phyloP scores from a whole-genome alignment of 1,140 invertebrate genomes.

The Neuroterus valhalla region DNA sequence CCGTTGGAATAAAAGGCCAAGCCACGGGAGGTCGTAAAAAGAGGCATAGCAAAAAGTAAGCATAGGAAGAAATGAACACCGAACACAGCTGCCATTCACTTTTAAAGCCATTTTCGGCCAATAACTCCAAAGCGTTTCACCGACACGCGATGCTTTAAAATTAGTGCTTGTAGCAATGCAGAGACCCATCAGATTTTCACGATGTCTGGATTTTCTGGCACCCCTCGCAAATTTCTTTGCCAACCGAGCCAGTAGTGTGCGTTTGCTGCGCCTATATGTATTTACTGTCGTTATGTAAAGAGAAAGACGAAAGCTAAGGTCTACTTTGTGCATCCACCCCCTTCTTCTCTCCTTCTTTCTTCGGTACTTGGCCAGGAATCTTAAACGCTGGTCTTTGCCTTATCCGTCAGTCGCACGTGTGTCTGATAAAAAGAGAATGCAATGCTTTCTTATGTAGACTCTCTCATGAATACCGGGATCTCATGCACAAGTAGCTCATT shows the following conservation, averaged over 20 bases:
- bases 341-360: constrained; percentile 11
- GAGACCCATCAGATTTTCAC: constrained; percentile 37
- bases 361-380: constrained; percentile 17
- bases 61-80: too few species aligned
- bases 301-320: constrained; percentile 36
- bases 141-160: constrained; percentile 46
- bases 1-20: not conserved
- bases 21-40: not conserved
- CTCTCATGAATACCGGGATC: not conserved
- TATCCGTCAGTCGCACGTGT: constrained; percentile 23
- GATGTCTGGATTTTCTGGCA: constrained; percentile 47
- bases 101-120: constrained; percentile 2
- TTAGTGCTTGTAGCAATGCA: constrained; percentile 39
- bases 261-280: constrained; percentile 30
- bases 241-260: constrained; percentile 41
- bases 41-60: not conserved
- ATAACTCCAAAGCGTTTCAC: constrained; percentile 35
- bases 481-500: constrained; percentile 18
- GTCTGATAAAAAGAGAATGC: constrained; percentile 25
- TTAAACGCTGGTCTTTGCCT: constrained; percentile 18
- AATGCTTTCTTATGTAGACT: not conserved
- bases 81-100: constrained; percentile 15
- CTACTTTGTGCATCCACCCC: constrained; percentile 10
- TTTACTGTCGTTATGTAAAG: constrained; percentile 49
- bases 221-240: constrained; percentile 50